Percentiles rank a stretch among this genome's conserved stretches.
Evolutionary conservation across 37 sponge, comb jelly and placozoan genomes (phyloP).

Genomic region (Beroe ovata): DNA sequence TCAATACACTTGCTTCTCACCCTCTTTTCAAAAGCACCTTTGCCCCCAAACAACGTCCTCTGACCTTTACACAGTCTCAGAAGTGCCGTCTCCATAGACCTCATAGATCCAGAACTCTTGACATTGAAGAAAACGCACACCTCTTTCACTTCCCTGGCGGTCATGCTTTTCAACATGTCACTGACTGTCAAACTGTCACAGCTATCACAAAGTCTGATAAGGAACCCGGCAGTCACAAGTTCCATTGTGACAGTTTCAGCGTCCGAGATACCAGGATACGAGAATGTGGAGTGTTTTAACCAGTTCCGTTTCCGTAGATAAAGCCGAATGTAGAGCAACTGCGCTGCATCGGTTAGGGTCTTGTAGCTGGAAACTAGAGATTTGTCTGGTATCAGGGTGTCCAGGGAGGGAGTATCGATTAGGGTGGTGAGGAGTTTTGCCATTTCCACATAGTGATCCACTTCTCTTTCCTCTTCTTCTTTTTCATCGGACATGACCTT

Average conservation of each 20-base stretch:
- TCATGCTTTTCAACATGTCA: background rate
- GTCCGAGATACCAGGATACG: background rate
- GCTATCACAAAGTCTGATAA: background rate
- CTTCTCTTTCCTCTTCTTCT: background rate
- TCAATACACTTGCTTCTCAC: constrained; percentile 29
- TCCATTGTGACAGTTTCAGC: background rate
- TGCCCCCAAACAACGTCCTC: constrained; percentile 44
- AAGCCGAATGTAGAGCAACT: constrained; percentile 18
- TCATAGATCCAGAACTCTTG: background rate
- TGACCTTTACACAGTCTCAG: constrained; percentile 34
- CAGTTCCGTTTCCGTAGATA: constrained; percentile 35
- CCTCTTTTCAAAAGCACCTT: background rate
- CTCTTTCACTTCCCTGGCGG: background rate
- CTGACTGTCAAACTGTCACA: background rate
- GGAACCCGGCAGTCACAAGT: background rate
- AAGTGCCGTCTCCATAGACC: background rate
- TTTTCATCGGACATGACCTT: too few species aligned
- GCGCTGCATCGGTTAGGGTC: background rate
- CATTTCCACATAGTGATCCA: background rate
- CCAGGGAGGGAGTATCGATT: background rate
- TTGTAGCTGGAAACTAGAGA: background rate
- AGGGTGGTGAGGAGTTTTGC: background rate
- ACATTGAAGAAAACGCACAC: constrained; percentile 10
- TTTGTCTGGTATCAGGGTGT: background rate
- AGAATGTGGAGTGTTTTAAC: background rate